These are phyloP conservation scores for Nothoprocta pentlandii DNA, from an alignment of 2,113 vertebrate genomes.

Conservation along the genomic window DNA sequence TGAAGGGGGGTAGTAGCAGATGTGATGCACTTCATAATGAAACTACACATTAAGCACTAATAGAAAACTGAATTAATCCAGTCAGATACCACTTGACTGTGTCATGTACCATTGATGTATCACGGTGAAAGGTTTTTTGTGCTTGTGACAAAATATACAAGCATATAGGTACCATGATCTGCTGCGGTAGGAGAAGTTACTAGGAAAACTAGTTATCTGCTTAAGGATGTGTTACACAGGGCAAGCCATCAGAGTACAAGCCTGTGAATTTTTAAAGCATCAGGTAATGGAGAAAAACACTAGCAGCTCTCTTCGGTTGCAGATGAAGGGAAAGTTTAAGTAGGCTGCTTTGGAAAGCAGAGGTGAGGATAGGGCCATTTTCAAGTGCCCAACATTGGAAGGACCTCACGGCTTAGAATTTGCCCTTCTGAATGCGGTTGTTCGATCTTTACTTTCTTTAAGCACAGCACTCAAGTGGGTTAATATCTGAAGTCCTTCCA, in stretches of 20 bases:
- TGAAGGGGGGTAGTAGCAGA: background rate
- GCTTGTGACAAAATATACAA: background rate
- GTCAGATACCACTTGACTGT: too few species aligned
- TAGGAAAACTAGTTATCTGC: background rate
- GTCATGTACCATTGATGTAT: background rate
- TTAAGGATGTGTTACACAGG: background rate
- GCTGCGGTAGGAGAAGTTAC: too few species aligned
- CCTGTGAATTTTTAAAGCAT: background rate
- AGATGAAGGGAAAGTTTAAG: background rate
- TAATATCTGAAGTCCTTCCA: constrained; percentile 54
- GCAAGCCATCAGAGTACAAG: background rate
- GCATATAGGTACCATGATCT: background rate
- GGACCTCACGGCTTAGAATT: background rate
- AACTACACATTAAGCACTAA: too few species aligned
- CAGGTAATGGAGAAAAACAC: background rate
- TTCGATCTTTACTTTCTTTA: constrained; percentile 44
- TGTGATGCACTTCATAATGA: background rate
- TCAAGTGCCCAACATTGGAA: background rate
- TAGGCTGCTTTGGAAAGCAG: background rate
- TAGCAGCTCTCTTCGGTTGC: background rate
- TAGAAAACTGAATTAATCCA: background rate
- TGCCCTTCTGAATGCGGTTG: constrained; percentile 8
- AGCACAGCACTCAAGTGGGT: background rate
- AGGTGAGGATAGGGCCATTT: background rate
- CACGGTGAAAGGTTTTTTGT: background rate